Percentiles rank a stretch among this genome's conserved stretches.
These are phyloP conservation scores for Scylla paramamosain DNA, from an alignment of 1,140 invertebrate species.

Conservation along the genomic window DNA sequence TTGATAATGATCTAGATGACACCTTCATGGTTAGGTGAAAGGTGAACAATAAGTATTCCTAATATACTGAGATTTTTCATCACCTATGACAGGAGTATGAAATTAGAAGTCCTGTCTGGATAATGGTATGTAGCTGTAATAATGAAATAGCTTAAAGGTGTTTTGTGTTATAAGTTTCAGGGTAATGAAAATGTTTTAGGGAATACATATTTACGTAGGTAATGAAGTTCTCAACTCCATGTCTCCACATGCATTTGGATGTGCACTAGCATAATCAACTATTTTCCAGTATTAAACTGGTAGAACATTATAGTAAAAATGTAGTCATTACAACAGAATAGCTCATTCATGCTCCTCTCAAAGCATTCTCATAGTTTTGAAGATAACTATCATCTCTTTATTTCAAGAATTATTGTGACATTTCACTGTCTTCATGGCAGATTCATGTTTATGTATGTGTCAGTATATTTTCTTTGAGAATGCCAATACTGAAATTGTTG, in stretches of 20 bases:
- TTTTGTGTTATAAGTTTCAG: not conserved
- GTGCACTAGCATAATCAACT: not conserved
- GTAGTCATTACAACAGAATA: not conserved
- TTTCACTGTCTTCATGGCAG: too few relatives aligned
- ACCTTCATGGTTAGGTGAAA: not conserved
- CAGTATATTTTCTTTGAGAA: too few relatives aligned
- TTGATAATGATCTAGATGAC: too few relatives aligned
- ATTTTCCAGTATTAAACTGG: not conserved
- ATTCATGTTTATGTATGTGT: too few relatives aligned
- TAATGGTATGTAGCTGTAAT: not conserved
- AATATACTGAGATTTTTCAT: not conserved
- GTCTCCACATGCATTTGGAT: not conserved
- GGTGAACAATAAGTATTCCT: not conserved
- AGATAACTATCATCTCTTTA: too few relatives aligned
- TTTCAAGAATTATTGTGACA: too few relatives aligned
- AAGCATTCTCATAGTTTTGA: not conserved
- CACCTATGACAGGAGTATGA: not conserved
- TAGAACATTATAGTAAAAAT: not conserved
- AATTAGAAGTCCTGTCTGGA: not conserved
- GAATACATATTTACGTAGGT: not conserved
- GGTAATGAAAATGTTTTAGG: not conserved
- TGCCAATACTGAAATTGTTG: too few relatives aligned
- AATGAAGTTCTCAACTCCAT: not conserved
- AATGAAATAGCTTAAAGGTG: not conserved
- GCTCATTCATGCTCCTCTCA: not conserved